Percentiles rank a stretch among this genome's conserved stretches.
Evolutionary conservation across 1,140 invertebrate species (phyloP).

Genomic region (Drosophila miranda): DNA sequence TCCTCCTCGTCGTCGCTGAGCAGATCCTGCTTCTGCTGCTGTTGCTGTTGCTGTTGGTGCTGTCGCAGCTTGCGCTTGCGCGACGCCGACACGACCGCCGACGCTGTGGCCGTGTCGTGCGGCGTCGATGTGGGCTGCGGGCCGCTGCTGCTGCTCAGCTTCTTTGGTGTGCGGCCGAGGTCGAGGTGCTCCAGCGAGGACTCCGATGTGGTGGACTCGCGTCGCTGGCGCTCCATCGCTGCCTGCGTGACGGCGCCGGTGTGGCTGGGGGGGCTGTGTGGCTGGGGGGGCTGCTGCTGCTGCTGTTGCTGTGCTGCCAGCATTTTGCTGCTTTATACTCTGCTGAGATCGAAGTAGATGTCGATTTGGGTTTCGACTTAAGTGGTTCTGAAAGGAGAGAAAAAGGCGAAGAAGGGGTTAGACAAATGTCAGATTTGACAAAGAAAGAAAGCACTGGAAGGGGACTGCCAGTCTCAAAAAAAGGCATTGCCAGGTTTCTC

Average conservation of each 20-base stretch:
- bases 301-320: slow-evolving; percentile 53
- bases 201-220: slow-evolving; percentile 78
- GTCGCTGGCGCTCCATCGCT: slow-evolving; percentile 68
- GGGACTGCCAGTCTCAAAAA: no score
- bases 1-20: slow-evolving; percentile 50
- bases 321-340: slow-evolving; percentile 48
- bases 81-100: slow-evolving; percentile 12
- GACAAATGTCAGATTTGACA: no score
- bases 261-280: no score
- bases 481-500: no score
- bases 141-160: slow-evolving; percentile 60
- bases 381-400: no score
- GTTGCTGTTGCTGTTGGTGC: slow-evolving; percentile 47
- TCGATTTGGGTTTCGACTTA: no score
- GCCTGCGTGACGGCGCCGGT: slow-evolving; percentile 7
- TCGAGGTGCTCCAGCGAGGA: slow-evolving; percentile 81
- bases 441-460: no score
- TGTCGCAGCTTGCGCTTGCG: slow-evolving; percentile 68
- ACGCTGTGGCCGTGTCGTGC: slow-evolving; percentile 30
- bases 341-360: background rate
- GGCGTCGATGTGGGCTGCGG: slow-evolving; percentile 73
- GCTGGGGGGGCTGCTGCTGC: slow-evolving; percentile 18
- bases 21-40: slow-evolving; percentile 32
- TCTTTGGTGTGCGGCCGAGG: slow-evolving; percentile 77
- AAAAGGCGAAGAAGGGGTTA: no score